Evolutionary conservation across 2,113 vertebrate species (phyloP), one percentile per base, ranked within the genome.

Genomic region (Esox niger): DNA sequence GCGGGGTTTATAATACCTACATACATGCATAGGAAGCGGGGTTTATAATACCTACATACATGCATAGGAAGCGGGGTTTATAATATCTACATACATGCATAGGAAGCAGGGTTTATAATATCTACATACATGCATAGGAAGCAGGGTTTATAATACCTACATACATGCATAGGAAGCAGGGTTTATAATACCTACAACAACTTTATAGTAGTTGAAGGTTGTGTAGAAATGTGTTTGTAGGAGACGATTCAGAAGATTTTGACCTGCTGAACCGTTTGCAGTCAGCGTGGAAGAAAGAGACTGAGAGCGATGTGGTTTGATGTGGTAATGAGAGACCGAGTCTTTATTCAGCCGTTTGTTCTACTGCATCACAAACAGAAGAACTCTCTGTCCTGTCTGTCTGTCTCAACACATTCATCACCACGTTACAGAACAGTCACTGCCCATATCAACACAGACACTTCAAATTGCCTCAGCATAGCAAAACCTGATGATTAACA

Each of bases 401-500:
- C 58, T 2, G n/a, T 61, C 47, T 52, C 47, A 52, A 52, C n/a
- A 52, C 20, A 52, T 52, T 52, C 47, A 52, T 52, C 47, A 52
- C 47, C 5, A 9, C 15, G 47, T 23, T 52, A 20, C 47, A 52
- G n/a, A 52, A n/a, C 17, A 6, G 47, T 23, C 47, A 52, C 47
- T 21, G 47, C 47, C 47, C 47, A 52, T 52, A 52, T 52, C 47
- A 52, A 52, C n/a, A 9, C 7, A 52, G n/a, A 15, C 6, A 52
- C 8, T 6, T n/a, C 47, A 52, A 9, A 25, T 43, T 13, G 35
- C 56, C 38, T 33, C 38, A 46, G 54, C 23, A 47, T 58, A 55
- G 55, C 43, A 32, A 56, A 69, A 69, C 30, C 27, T 33, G n/a
- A 52, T 52, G 7, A 52, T 52, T 52, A 52, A 21, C 47, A 52